Percentiles rank a stretch among this genome's conserved stretches.
These are phyloP conservation scores for Auanema freiburgensis DNA, from an alignment of 2,888 invertebrate genomes.

Conservation along the genomic window DNA sequence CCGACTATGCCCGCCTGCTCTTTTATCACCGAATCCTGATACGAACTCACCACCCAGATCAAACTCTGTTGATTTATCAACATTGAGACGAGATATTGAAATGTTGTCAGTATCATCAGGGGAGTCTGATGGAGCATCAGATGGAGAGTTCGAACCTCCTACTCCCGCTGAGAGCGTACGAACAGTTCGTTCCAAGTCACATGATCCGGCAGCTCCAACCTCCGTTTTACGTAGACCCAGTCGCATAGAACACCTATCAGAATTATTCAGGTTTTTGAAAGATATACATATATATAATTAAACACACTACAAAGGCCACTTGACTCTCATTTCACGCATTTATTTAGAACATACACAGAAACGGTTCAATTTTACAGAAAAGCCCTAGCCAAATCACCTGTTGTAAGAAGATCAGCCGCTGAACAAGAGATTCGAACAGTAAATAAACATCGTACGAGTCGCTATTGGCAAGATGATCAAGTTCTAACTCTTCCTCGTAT, in stretches of 20 bases:
- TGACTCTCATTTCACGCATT: background rate
- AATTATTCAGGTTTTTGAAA: conserved; percentile 56
- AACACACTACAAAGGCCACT: background rate
- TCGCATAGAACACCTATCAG: conserved; percentile 60
- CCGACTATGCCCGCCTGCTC: conserved; percentile 39
- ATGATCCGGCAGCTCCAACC: conserved; percentile 57
- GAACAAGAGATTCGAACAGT: conserved; percentile 54
- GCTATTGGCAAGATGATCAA: conserved; percentile 62
- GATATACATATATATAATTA: background rate
- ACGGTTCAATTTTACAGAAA: conserved; percentile 51
- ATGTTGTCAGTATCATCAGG: conserved; percentile 56
- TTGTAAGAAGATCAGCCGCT: conserved; percentile 60
- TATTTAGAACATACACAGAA: background rate
- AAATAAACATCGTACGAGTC: conserved; percentile 60
- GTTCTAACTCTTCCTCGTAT: conserved; percentile 23
- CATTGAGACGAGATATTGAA: conserved; percentile 60
- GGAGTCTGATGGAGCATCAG: conserved; percentile 52
- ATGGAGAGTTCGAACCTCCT: conserved; percentile 53
- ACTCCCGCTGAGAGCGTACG: conserved; percentile 61
- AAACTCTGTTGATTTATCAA: conserved; percentile 62
- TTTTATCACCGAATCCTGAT: conserved; percentile 43
- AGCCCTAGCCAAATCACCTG: conserved; percentile 63
- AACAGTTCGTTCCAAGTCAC: conserved; percentile 55
- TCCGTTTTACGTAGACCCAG: conserved; percentile 54
- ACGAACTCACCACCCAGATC: conserved; percentile 55